Conservation (phyloP, 30 jellyfish, hydroid and myxozoan species). For the Nemopilema nomurai region DNA sequence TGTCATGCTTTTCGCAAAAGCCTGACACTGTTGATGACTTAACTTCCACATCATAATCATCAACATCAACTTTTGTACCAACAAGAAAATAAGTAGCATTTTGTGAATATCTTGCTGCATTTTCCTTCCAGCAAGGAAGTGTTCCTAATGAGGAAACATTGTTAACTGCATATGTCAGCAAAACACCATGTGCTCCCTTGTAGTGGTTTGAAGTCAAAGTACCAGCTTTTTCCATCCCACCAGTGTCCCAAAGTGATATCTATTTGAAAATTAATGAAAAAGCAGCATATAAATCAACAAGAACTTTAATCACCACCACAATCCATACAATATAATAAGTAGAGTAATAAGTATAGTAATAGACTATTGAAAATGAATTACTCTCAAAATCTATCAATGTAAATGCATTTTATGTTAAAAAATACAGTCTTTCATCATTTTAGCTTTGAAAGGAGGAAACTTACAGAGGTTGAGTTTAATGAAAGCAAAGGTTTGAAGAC, state of each 20-base stretch:
- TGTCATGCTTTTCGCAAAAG: conserved; percentile 65
- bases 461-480: no score
- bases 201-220: conserved; percentile 79
- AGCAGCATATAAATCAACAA: neutral
- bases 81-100: conserved; percentile 64
- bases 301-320: neutral
- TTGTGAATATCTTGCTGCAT: conserved; percentile 63
- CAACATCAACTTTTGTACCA: conserved; percentile 87
- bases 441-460: no score
- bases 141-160: conserved; percentile 65
- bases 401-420: no score
- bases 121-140: conserved; percentile 77
- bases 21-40: conserved; percentile 41
- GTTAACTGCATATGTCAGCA: conserved; percentile 72
- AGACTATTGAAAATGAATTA: no score
- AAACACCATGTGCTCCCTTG: conserved; percentile 77
- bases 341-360: no score
- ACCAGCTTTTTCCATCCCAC: conserved; percentile 94
- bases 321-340: no score
- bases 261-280: conserved; percentile 3
- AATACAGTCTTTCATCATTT: no score
- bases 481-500: no score
- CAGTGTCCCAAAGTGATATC: conserved; percentile 97
- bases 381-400: no score
- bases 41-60: conserved; percentile 67